Evolutionary conservation across 2,797 vertebrate genomes (phyloP).

Genomic region (Lacerta viridis): DNA sequence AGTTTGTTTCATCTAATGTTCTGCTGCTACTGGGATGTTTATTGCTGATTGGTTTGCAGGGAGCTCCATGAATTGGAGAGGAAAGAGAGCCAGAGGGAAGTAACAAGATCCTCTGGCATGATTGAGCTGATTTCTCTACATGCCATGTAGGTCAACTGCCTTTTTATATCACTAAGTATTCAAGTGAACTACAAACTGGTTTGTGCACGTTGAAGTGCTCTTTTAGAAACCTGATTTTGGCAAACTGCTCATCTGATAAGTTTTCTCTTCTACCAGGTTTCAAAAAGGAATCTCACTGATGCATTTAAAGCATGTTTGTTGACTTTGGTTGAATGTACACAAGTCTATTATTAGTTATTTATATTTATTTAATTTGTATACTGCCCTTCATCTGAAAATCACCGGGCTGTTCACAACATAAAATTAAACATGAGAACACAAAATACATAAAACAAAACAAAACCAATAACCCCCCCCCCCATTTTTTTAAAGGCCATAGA

Average conservation of each 20-base stretch:
- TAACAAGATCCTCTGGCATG: constrained; percentile 39
- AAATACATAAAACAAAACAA: too few relatives aligned
- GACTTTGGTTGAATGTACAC: background rate
- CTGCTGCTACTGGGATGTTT: constrained; percentile 35
- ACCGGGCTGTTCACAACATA: too few relatives aligned
- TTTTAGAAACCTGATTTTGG: constrained; percentile 4
- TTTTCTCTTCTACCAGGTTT: background rate
- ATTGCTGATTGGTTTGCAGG: background rate
- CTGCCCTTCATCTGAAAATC: too few relatives aligned
- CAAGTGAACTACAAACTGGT: constrained; percentile 19
- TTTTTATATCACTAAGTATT: constrained; percentile 75
- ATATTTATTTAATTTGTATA: too few relatives aligned
- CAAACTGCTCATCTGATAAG: background rate
- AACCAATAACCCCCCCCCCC: too few relatives aligned
- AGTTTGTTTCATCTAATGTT: constrained; percentile 46
- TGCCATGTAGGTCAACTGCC: constrained; percentile 70
- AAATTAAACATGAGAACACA: too few relatives aligned
- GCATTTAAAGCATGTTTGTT: background rate
- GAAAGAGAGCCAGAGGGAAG: background rate
- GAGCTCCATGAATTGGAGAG: fast-evolving
- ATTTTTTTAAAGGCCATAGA: too few relatives aligned
- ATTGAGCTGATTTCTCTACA: constrained; percentile 60
- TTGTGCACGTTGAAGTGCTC: background rate
- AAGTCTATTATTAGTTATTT: background rate
- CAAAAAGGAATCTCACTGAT: fast-evolving